Base-by-base conservation (phyloP, 2,113 vertebrate genomes). In the Brienomyrus longianalis region DNA sequence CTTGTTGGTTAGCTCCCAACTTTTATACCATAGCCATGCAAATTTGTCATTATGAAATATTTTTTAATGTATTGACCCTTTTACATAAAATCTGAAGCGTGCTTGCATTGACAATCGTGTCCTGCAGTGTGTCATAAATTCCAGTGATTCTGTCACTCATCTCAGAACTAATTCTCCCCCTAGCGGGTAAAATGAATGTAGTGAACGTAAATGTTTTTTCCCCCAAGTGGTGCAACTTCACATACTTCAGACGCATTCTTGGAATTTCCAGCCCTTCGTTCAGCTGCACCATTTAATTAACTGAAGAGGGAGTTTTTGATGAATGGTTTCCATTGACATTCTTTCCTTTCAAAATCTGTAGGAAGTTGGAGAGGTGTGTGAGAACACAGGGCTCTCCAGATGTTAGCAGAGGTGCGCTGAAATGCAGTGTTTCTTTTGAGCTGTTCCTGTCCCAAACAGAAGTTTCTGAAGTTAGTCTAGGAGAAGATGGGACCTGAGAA, bases 211-310 rank as follows among this genome's bases (percentile, higher is more conserved):
- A 27, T 89, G 45, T 19, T 54, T 43, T 88, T 56, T 4, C 23
- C 51, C 47, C 74, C 27, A 83, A 56, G 35, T 45, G 88, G 88
- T 15, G 10, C 27, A 35, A 51, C 74, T 56, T 54, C 47, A 35
- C 8, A 51, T 83, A 83, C 48, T 83, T 19, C 31, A 31, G 35
- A 54, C 80, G 56, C 50, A 83, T 89, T 83, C 74, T 66, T 43
- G 74, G 74, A 89, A 83, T 89, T 89, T 56, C 74, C 88, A 89
- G 51, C 50, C 35, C 23, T 21, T 80, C 19, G 9, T 89, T 83
- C 88, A 83, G 51, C 50, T 89, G 88, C 74, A 50, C 31, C 19
- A 11, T 89, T 89, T 54, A 89, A 83, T 80, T 74, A 56, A 83
- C 88, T 56, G 51, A 83, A 83, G 31, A 54, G 27, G 50, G 48